phyloP scores from a whole-genome alignment of 2,797 vertebrate genomes.

The Ctenosaura bakeri region DNA sequence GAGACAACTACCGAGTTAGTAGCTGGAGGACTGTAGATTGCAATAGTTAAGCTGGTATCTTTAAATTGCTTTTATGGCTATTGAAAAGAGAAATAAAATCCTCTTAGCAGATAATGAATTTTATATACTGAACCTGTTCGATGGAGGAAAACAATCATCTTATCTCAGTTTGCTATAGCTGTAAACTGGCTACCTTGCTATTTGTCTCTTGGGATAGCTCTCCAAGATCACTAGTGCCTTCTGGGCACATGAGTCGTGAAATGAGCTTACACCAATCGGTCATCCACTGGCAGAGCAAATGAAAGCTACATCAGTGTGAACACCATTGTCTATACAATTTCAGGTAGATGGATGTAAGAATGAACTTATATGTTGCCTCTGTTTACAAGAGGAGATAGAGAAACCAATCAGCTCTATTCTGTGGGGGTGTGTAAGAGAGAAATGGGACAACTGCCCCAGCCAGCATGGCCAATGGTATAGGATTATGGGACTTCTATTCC shows the following conservation, averaged over 20 bases:
- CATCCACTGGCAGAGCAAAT: not conserved
- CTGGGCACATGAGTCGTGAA: not conserved
- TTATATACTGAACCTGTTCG: slow-evolving; percentile 35
- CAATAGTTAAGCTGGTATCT: slow-evolving; percentile 29
- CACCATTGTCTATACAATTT: not conserved
- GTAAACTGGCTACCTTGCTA: slow-evolving; percentile 18
- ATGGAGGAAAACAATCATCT: slow-evolving; percentile 30
- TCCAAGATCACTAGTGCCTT: not conserved
- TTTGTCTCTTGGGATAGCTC: not conserved
- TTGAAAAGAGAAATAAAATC: slow-evolving; percentile 29
- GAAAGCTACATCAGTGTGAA: not conserved
- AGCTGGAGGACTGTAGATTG: slow-evolving; percentile 1
- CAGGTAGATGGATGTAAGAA: not conserved
- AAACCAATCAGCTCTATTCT: not conserved
- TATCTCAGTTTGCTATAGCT: slow-evolving; percentile 11
- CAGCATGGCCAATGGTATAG: not conserved
- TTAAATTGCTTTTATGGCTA: slow-evolving; percentile 22
- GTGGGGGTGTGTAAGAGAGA: not conserved
- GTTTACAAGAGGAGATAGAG: not conserved
- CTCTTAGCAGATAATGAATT: slow-evolving; percentile 39
- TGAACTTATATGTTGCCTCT: not conserved
- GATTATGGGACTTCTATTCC: no score
- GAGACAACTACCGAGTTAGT: slow-evolving; percentile 3
- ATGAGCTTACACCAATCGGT: not conserved
- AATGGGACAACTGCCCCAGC: not conserved